These are phyloP conservation scores for Ptychoptera contaminata DNA, from an alignment of 2,888 invertebrate genomes.

Conservation along the genomic window DNA sequence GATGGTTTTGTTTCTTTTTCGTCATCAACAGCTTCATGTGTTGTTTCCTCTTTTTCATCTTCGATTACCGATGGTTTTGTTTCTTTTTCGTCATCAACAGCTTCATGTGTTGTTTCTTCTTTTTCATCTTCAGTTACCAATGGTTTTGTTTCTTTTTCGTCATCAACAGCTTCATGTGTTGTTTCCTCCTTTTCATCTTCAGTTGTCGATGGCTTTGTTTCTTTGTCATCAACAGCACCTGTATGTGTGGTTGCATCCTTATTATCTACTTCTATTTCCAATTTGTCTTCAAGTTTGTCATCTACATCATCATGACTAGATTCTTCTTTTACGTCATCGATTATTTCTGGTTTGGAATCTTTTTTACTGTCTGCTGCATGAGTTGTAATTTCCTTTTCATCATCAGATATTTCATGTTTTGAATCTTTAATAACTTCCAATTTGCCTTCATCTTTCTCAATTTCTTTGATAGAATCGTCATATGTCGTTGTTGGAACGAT, in stretches of 20 bases:
- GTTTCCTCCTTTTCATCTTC: slow-evolving; percentile 2
- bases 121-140: not conserved
- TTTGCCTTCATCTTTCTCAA: slow-evolving; percentile 32
- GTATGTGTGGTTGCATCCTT: too few species aligned
- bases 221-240: not conserved
- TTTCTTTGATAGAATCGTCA: not conserved
- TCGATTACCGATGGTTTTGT: not conserved
- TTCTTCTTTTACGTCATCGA: too few species aligned
- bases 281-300: too few species aligned
- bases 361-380: not conserved
- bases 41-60: slow-evolving; percentile 9
- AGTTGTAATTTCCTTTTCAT: slow-evolving; percentile 26
- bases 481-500: not conserved
- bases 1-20: slow-evolving; percentile 5
- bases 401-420: slow-evolving; percentile 29
- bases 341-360: too few species aligned
- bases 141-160: too few species aligned
- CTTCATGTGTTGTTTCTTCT: slow-evolving; percentile 11
- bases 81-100: slow-evolving; percentile 8
- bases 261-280: too few species aligned
- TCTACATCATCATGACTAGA: too few species aligned
- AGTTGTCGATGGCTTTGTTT: slow-evolving; percentile 3
- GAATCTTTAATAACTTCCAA: slow-evolving; percentile 10
- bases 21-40: slow-evolving; percentile 9
- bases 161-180: not conserved